Conservation (phyloP, 2,888 invertebrate species). For the Oligia fasciuncula region DNA sequence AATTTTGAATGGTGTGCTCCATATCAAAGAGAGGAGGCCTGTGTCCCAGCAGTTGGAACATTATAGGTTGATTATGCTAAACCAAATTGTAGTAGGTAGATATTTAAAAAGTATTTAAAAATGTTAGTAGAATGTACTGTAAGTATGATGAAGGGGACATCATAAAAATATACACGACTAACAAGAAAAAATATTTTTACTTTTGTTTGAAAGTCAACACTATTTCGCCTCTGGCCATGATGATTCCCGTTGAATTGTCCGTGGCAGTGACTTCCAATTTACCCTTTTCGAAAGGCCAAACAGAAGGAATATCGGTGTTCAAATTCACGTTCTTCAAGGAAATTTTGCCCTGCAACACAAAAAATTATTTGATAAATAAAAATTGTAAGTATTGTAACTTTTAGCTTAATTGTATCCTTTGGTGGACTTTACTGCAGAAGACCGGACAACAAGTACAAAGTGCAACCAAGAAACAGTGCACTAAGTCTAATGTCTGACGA, state of each 20-base stretch:
- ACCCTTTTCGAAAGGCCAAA: constrained; percentile 57
- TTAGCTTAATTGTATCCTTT: too few species aligned
- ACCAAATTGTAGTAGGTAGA: too few species aligned
- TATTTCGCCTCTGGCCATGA: constrained; percentile 18
- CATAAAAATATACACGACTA: neutral
- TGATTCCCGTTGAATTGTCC: neutral
- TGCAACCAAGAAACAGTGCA: too few species aligned
- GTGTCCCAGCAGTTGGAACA: too few species aligned
- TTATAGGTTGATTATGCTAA: too few species aligned
- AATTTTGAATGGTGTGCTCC: too few species aligned
- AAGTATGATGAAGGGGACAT: neutral
- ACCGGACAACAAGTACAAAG: too few species aligned
- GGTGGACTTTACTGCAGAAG: neutral
- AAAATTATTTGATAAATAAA: neutral
- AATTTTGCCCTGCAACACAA: constrained; percentile 51
- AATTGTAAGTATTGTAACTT: too few species aligned
- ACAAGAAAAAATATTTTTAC: neutral
- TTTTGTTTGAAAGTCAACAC: constrained; percentile 34
- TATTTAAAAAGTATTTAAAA: neutral
- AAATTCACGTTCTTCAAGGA: constrained; percentile 46
- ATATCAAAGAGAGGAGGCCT: too few species aligned
- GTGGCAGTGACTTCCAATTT: constrained; percentile 29
- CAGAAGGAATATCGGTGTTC: constrained; percentile 40
- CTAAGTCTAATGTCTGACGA: too few species aligned
- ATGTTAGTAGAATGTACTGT: neutral